Evolutionary conservation across 1,140 invertebrate species (phyloP).

Genomic region (Polypedilum vanderplanki): DNA sequence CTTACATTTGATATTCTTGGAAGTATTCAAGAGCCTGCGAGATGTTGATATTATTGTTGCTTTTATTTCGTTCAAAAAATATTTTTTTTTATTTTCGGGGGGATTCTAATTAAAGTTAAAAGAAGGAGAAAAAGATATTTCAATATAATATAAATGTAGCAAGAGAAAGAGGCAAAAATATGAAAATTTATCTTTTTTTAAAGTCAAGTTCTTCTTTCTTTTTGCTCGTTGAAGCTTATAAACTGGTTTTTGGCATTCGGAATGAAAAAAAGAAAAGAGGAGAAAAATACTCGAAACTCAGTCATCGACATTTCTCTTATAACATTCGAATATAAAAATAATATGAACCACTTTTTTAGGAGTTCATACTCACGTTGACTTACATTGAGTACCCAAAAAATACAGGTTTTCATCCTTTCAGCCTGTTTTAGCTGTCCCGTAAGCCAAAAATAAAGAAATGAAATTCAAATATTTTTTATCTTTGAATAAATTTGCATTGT

Average conservation of each 20-base stretch:
- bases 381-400: not conserved
- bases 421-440: not conserved
- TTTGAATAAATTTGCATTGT: constrained; percentile 5
- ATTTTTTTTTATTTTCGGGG: not conserved
- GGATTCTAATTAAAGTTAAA: constrained; percentile 19
- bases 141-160: constrained; percentile 19
- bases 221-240: constrained; percentile 5
- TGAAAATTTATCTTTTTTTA: constrained; percentile 19
- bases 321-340: constrained; percentile 4
- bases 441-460: not conserved
- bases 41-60: not conserved
- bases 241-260: constrained; percentile 16
- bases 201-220: constrained; percentile 13
- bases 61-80: too few species aligned
- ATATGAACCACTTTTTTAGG: not conserved
- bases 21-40: not conserved
- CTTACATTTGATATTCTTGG: not conserved
- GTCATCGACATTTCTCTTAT: constrained; percentile 12
- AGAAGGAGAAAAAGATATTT: not conserved
- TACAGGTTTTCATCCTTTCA: not conserved
- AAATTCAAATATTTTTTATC: not conserved
- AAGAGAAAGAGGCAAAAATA: not conserved
- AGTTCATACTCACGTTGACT: not conserved
- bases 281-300: constrained; percentile 18
- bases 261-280: constrained; percentile 4